Conservation (phyloP, 37 sponge, comb jelly and placozoan species). For the Haliclona indistincta region DNA sequence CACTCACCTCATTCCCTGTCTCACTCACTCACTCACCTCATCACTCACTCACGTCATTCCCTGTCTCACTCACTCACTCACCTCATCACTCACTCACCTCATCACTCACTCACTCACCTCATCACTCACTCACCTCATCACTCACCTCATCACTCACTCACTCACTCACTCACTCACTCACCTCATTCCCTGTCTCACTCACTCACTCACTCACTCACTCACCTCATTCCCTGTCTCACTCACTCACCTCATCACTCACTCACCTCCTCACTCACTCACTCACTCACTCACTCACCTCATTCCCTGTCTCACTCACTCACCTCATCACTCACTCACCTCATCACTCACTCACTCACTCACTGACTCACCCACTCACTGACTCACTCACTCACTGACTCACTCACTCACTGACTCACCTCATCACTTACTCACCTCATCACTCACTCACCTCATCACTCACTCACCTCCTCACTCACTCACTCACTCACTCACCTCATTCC, state of each 20-base stretch:
- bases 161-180: neutral
- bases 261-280: neutral
- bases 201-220: neutral
- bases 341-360: neutral
- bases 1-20: neutral
- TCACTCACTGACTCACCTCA: neutral
- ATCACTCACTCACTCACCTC: neutral
- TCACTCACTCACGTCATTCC: too few relatives aligned
- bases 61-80: neutral
- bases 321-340: neutral
- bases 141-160: neutral
- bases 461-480: neutral
- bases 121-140: neutral
- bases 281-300: neutral
- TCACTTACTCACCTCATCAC: neutral
- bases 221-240: neutral
- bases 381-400: neutral
- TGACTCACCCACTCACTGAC: neutral
- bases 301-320: neutral
- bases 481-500: neutral
- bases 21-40: neutral
- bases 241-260: neutral
- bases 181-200: neutral
- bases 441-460: neutral
- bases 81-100: neutral